These are phyloP conservation scores for Vanacampus margaritifer DNA, from an alignment of 2,113 vertebrate genomes.

Conservation along the genomic window DNA sequence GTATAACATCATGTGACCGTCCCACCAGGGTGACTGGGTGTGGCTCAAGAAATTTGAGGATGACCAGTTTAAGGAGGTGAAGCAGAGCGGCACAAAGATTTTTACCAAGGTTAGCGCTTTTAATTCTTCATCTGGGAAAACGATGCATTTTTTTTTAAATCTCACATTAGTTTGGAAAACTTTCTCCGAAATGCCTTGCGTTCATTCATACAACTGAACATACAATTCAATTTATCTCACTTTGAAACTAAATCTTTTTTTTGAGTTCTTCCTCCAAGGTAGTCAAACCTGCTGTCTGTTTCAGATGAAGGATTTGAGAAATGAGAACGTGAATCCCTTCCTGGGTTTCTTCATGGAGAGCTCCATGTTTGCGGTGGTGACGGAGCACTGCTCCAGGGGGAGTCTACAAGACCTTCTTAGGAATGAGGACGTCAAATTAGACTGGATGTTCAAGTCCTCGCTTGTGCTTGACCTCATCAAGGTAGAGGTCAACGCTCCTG, in stretches of 20 bases:
- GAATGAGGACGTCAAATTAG: conserved; percentile 86
- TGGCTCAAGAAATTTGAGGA: conserved; percentile 85
- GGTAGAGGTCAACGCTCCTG: conserved; percentile 56
- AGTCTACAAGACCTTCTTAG: conserved; percentile 88
- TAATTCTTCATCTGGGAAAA: neutral
- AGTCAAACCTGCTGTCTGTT: conserved; percentile 1
- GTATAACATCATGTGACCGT: neutral
- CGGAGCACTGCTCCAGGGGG: conserved; percentile 85
- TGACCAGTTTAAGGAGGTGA: conserved; percentile 70
- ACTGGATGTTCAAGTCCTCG: conserved; percentile 96
- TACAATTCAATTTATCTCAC: no score
- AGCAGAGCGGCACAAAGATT: conserved; percentile 77
- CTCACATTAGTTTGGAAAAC: neutral
- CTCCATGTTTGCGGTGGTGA: conserved; percentile 83
- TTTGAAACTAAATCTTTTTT: no score
- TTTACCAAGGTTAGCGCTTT: conserved; percentile 81
- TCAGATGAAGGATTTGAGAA: conserved; percentile 88
- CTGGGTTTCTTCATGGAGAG: conserved; percentile 85
- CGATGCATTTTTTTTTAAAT: no score
- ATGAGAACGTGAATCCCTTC: conserved; percentile 89
- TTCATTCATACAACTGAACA: neutral
- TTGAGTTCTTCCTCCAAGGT: neutral
- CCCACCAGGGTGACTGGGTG: conserved; percentile 84
- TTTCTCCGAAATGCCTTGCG: no score
- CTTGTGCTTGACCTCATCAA: conserved; percentile 90